Evolutionary conservation across 2,113 vertebrate genomes (phyloP).

Genomic region (Halcyon senegalensis): DNA sequence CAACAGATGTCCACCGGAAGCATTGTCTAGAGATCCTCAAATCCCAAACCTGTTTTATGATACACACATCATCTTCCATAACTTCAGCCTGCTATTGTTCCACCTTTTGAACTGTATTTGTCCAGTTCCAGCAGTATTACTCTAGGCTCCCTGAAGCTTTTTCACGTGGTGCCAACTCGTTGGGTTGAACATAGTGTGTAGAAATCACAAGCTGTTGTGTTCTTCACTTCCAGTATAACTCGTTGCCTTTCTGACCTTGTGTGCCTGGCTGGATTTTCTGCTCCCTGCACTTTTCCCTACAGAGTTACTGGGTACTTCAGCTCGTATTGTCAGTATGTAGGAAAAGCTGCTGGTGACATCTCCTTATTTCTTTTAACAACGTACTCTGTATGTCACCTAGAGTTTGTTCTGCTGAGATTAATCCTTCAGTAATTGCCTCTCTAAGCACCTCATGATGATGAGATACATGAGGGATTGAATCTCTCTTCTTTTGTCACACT

Average conservation of each 20-base stretch:
- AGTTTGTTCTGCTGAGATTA: not conserved
- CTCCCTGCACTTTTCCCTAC: not conserved
- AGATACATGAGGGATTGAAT: not conserved
- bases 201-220: not conserved
- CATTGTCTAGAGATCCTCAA: not conserved
- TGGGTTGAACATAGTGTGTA: not conserved
- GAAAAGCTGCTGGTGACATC: not conserved
- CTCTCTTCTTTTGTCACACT: not conserved
- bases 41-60: not conserved
- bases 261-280: not conserved
- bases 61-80: not conserved
- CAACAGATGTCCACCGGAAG: not conserved
- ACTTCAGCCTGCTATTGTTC: not conserved
- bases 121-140: not conserved
- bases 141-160: not conserved
- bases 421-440: not conserved
- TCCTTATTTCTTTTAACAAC: not conserved
- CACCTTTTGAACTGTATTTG: not conserved
- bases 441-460: not conserved
- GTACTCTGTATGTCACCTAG: not conserved
- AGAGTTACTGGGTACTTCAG: not conserved
- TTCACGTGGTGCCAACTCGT: not conserved
- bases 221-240: not conserved
- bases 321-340: not conserved
- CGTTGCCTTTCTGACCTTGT: not conserved